Evolutionary conservation across 1,140 invertebrate genomes (phyloP).

Genomic region (Polypedilum vanderplanki): DNA sequence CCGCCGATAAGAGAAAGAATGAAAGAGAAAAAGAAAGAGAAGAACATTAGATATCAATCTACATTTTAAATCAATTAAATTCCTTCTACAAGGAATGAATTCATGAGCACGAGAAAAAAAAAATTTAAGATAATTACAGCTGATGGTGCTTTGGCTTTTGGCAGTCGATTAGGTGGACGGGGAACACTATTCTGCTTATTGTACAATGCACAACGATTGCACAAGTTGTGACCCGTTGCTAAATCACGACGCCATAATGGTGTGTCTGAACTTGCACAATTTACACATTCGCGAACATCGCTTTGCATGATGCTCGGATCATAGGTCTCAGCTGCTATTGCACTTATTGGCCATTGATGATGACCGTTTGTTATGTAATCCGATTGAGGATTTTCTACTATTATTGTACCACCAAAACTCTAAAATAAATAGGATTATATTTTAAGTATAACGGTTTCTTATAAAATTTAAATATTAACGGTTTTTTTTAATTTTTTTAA

Average conservation of each 20-base stretch:
- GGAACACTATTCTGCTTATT: constrained; percentile 3
- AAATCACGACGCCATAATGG: constrained; percentile 78
- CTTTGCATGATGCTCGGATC: constrained; percentile 31
- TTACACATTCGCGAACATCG: constrained; percentile 78
- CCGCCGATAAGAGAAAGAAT: constrained; percentile 35
- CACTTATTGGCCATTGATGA: constrained; percentile 38
- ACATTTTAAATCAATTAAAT: constrained; percentile 29
- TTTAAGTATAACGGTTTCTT: too few relatives aligned
- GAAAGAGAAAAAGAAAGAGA: background rate
- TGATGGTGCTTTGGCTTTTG: constrained; percentile 29
- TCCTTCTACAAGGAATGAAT: background rate
- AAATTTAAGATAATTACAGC: constrained; percentile 7
- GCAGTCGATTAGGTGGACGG: constrained; percentile 40
- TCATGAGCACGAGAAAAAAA: background rate
- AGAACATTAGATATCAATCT: constrained; percentile 24
- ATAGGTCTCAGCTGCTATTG: constrained; percentile 37
- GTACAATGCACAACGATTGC: constrained; percentile 69
- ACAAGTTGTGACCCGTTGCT: constrained; percentile 80
- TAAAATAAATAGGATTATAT: background rate
- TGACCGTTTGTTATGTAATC: constrained; percentile 29
- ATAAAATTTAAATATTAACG: too few relatives aligned
- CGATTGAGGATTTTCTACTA: constrained; percentile 21
- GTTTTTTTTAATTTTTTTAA: too few relatives aligned
- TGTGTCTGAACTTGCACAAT: constrained; percentile 78
- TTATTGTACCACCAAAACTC: constrained; percentile 30